phyloP scores from a whole-genome alignment of 2,888 invertebrate species.

The Aporophyla lueneburgensis region DNA sequence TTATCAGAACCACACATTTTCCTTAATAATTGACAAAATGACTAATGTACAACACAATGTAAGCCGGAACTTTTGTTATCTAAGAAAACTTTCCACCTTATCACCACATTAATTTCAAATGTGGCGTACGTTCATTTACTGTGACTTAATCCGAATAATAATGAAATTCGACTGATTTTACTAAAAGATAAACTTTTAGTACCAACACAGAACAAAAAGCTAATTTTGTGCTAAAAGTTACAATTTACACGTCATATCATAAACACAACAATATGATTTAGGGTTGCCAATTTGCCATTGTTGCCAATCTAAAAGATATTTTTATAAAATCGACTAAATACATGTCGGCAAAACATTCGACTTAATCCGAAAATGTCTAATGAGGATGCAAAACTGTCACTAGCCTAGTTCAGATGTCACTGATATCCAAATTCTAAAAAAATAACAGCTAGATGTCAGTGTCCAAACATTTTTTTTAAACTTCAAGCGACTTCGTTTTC shows the following conservation, averaged over 20 bases:
- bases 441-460: no score
- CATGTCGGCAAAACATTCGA: no score
- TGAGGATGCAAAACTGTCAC: no score
- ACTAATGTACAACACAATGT: slow-evolving; percentile 7
- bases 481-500: no score
- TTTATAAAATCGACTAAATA: neutral
- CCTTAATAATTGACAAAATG: slow-evolving; percentile 32
- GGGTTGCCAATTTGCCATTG: neutral
- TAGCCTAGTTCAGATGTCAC: no score
- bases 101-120: slow-evolving; percentile 10
- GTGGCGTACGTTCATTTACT: slow-evolving; percentile 5
- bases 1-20: slow-evolving; percentile 88
- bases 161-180: slow-evolving; percentile 9
- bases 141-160: slow-evolving; percentile 10
- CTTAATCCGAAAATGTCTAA: no score
- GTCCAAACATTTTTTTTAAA: no score
- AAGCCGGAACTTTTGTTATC: slow-evolving; percentile 38
- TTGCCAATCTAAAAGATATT: slow-evolving; percentile 1
- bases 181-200: neutral
- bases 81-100: neutral
- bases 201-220: slow-evolving; percentile 36
- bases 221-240: neutral
- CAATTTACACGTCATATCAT: slow-evolving; percentile 53
- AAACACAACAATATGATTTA: slow-evolving; percentile 4
- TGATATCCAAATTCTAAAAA: no score